Percentiles rank a stretch among this genome's conserved stretches.
These are phyloP conservation scores for Eupithecia centaureata DNA, from an alignment of 2,888 invertebrate species.

Conservation along the genomic window DNA sequence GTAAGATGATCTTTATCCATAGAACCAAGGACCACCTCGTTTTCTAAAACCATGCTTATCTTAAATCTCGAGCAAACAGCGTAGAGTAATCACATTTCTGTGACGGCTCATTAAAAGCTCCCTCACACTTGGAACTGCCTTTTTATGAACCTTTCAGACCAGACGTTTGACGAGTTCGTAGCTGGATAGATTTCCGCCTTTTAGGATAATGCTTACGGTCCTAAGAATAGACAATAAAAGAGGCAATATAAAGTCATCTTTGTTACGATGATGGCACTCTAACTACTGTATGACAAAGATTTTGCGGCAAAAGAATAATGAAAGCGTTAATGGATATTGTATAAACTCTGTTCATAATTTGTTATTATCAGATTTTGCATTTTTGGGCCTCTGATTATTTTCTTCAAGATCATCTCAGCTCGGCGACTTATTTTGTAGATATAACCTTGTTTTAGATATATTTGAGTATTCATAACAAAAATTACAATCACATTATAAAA, in stretches of 20 bases:
- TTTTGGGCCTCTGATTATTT: background rate
- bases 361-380: background rate
- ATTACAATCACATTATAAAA: no score
- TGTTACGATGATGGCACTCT: background rate
- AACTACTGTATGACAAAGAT: background rate
- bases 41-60: slow-evolving; percentile 12
- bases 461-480: no score
- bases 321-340: background rate
- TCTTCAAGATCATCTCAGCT: background rate
- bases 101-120: slow-evolving; percentile 34
- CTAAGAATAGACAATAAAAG: slow-evolving; percentile 1
- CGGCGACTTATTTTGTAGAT: background rate
- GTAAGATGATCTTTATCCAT: background rate
- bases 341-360: background rate
- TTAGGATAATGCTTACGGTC: slow-evolving; percentile 25
- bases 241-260: slow-evolving; percentile 1
- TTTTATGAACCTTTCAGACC: slow-evolving; percentile 38
- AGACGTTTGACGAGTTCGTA: slow-evolving; percentile 31
- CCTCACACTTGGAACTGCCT: slow-evolving; percentile 35
- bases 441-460: background rate
- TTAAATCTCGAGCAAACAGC: background rate
- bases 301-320: background rate
- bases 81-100: slow-evolving; percentile 33
- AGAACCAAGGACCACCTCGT: background rate
- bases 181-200: slow-evolving; percentile 34